A percentile compares a stretch with the other conserved stretches of the same genome.
Evolutionary conservation across 2,797 vertebrate genomes (phyloP).

Genomic region (Synanceia verrucosa): DNA sequence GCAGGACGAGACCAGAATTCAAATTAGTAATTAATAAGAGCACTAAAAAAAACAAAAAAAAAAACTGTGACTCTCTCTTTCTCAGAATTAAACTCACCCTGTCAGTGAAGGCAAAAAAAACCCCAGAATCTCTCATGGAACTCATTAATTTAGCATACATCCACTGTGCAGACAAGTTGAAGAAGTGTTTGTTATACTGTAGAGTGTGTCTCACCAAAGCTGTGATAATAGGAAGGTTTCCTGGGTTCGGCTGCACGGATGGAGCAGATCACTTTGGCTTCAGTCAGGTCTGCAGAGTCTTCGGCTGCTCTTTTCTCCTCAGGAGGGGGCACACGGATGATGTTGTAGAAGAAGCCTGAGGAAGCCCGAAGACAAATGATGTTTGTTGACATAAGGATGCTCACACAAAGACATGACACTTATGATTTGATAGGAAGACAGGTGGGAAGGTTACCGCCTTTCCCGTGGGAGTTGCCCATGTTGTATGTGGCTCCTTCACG

Average conservation of each 20-base stretch:
- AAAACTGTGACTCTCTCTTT: constrained; percentile 12
- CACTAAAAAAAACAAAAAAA: constrained; percentile 15
- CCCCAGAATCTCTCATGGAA: constrained; percentile 16
- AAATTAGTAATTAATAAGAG: constrained; percentile 60
- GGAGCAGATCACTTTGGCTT: constrained; percentile 88
- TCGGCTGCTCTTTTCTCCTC: constrained; percentile 54
- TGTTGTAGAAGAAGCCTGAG: constrained; percentile 89
- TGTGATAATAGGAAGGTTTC: constrained; percentile 95
- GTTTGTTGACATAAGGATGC: not conserved
- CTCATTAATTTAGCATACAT: constrained; percentile 34
- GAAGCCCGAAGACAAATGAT: not conserved
- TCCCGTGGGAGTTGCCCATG: constrained; percentile 92
- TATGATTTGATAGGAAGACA: not conserved
- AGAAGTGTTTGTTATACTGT: constrained; percentile 4
- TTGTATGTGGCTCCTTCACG: constrained; percentile 90
- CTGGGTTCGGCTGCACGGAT: constrained; percentile 82
- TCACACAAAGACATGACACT: not conserved
- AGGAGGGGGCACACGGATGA: constrained; percentile 86
- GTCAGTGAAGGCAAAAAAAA: constrained; percentile 19
- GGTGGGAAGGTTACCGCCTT: constrained; percentile 72
- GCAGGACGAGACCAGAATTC: constrained; percentile 40
- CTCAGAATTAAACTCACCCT: constrained; percentile 23
- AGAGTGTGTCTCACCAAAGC: constrained; percentile 87
- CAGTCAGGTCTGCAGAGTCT: constrained; percentile 78
- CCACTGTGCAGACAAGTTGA: constrained; percentile 12